Percentiles rank a stretch among this genome's conserved stretches.
Evolutionary conservation across 35 echinoderm and acorn worm species (phyloP).

Genomic region (Diadema setosum): DNA sequence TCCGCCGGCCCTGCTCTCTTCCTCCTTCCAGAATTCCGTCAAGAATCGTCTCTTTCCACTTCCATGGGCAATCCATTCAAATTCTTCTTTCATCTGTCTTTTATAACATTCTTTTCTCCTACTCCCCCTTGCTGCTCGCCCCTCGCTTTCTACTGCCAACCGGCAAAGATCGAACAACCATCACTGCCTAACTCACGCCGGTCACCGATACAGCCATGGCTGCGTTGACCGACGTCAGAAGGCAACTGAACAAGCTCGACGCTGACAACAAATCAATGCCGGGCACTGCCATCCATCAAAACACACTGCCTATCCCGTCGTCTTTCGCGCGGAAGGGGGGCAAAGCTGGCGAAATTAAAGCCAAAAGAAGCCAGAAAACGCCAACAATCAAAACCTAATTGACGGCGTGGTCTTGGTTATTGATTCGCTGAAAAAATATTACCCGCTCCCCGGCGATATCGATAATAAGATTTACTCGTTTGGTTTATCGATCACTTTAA

Average conservation of each 20-base stretch:
- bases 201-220: neutral
- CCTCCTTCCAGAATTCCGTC: neutral
- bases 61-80: too few species aligned
- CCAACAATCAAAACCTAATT: conserved; percentile 15
- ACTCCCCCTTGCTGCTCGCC: neutral
- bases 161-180: neutral
- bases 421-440: conserved; percentile 22
- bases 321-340: too few species aligned
- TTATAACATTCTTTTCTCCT: neutral
- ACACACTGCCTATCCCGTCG: too few species aligned
- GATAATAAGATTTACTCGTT: conserved; percentile 23
- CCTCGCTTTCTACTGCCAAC: neutral
- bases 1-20: neutral
- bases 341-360: too few species aligned
- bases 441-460: conserved; percentile 9
- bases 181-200: neutral
- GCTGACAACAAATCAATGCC: conserved; percentile 10
- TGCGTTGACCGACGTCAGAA: neutral
- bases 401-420: neutral
- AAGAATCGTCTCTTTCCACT: too few species aligned
- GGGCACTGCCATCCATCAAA: neutral
- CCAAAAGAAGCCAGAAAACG: neutral
- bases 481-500: conserved; percentile 16
- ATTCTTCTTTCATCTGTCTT: neutral
- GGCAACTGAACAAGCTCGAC: conserved; percentile 1